Conservation (phyloP, 2,113 vertebrate genomes). For the Xenopus borealis region DNA sequence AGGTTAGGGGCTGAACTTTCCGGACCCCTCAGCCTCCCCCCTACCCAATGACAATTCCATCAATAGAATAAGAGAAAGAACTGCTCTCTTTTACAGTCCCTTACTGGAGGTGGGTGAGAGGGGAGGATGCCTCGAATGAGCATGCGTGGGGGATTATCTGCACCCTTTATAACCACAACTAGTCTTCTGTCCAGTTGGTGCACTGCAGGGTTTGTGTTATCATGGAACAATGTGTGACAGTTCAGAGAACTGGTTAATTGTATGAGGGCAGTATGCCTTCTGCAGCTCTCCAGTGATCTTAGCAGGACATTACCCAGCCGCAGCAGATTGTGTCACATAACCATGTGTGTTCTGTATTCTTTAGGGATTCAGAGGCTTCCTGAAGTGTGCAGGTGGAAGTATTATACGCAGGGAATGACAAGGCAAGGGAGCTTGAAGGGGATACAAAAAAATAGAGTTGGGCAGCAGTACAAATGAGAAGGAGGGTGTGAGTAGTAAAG, state of each 20-base stretch:
- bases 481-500: no score
- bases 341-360: no score
- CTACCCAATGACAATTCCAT: conserved; percentile 24
- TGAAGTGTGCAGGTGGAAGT: neutral
- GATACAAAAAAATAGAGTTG: neutral
- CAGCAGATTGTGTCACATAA: neutral
- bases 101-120: conserved; percentile 27
- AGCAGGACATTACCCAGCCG: neutral
- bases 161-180: conserved; percentile 33
- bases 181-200: conserved; percentile 24
- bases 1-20: conserved; percentile 20
- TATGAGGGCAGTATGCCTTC: neutral
- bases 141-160: conserved; percentile 38
- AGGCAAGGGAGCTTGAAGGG: conserved; percentile 6
- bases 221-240: neutral
- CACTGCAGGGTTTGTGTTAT: conserved; percentile 39
- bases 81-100: conserved; percentile 31
- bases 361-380: neutral
- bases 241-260: neutral
- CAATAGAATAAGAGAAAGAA: conserved; percentile 23
- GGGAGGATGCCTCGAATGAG: conserved; percentile 23
- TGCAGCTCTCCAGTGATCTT: neutral
- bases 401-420: neutral
- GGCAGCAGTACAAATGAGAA: no score
- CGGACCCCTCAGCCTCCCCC: conserved; percentile 31